A percentile compares a stretch with the other conserved stretches of the same genome.
These are phyloP conservation scores for Uropsilus gracilis DNA, from an alignment of 2,113 vertebrate species.

Conservation along the genomic window DNA sequence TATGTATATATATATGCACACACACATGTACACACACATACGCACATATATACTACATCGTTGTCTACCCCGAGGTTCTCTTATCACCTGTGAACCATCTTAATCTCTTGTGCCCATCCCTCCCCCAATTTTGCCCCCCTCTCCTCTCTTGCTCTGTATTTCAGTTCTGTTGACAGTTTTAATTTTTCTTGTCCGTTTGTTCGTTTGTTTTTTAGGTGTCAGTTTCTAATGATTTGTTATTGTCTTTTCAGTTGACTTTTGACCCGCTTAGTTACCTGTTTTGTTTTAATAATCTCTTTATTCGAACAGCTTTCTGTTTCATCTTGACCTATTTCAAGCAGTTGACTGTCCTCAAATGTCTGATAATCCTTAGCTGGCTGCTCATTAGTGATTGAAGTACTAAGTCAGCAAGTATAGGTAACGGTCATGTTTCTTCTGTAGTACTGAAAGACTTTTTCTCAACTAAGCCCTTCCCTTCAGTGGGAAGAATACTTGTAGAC, in stretches of 20 bases:
- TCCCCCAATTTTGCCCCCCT: no score
- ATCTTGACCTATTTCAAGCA: conserved; percentile 3
- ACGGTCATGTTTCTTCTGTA: neutral
- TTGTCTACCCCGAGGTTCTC: no score
- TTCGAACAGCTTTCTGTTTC: neutral
- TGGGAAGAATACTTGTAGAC: neutral
- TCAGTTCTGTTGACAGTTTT: no score
- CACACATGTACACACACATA: no score
- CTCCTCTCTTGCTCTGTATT: no score
- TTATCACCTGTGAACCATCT: no score
- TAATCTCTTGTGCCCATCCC: no score
- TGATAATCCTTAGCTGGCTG: neutral
- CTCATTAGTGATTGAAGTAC: neutral
- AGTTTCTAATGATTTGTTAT: neutral
- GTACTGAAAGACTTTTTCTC: neutral
- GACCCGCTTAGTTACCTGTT: neutral
- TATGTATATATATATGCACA: no score
- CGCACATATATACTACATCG: no score
- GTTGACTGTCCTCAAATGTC: neutral
- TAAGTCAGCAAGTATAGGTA: neutral
- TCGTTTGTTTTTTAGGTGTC: no score
- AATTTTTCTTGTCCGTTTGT: no score
- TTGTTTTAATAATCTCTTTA: neutral
- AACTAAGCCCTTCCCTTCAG: neutral
- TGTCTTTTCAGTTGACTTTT: neutral